phyloP scores from a whole-genome alignment of 2,797 vertebrate genomes.

The Orestias chungarensis region DNA sequence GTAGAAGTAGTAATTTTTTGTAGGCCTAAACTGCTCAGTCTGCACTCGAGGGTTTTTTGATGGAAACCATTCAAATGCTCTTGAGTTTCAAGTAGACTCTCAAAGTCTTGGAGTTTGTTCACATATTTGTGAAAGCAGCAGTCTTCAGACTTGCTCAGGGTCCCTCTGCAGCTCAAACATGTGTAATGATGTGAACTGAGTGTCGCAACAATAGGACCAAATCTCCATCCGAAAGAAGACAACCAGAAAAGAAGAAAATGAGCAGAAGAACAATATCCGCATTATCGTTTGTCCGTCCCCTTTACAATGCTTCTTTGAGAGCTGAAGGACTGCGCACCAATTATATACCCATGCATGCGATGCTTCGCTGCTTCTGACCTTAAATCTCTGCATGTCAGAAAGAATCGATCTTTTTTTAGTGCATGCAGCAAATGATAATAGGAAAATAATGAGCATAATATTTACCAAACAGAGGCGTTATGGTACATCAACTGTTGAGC shows the following conservation, averaged over 20 bases:
- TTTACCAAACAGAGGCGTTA: background rate
- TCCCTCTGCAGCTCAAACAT: background rate
- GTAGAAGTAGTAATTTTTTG: background rate
- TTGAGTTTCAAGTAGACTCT: conserved; percentile 2
- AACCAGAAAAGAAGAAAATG: background rate
- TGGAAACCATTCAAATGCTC: background rate
- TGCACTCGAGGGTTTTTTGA: background rate
- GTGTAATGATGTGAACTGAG: background rate
- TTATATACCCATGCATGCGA: background rate
- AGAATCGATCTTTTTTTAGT: background rate
- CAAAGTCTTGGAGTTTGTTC: background rate
- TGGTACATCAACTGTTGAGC: background rate
- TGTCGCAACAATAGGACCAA: background rate
- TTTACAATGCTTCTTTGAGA: conserved; percentile 2
- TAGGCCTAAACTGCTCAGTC: background rate
- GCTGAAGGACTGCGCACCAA: background rate
- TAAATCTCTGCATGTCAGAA: background rate
- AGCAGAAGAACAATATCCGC: conserved; percentile 8
- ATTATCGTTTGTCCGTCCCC: background rate
- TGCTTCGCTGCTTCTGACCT: conserved; percentile 7
- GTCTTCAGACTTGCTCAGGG: background rate
- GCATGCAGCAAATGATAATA: background rate
- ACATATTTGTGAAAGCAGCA: background rate
- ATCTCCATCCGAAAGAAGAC: background rate
- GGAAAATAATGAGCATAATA: background rate